Percentiles rank a stretch among this genome's conserved stretches.
phyloP scores from a whole-genome alignment of 2,113 vertebrate genomes.

The Cepphus grylle region DNA sequence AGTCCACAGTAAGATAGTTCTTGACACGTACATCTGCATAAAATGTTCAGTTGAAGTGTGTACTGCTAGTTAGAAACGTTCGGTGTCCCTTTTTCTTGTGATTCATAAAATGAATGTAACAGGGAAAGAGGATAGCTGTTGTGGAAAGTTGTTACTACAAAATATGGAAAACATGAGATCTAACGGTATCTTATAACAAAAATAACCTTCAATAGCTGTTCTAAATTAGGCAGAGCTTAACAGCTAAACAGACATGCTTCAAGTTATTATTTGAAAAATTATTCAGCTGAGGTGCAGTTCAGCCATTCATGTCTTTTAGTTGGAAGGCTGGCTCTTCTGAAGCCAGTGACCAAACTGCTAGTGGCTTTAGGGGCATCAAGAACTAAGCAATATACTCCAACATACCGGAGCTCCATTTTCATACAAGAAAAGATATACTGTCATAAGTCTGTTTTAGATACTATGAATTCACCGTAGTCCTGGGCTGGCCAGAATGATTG shows the following conservation, averaged over 20 bases:
- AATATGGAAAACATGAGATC: not conserved
- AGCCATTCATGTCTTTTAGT: not conserved
- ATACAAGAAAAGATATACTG: not conserved
- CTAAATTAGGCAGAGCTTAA: constrained; percentile 3
- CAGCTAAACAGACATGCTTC: not conserved
- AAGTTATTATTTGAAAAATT: not conserved
- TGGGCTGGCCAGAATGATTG: not conserved
- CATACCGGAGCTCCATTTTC: not conserved
- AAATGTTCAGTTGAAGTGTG: not conserved
- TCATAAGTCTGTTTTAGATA: not conserved
- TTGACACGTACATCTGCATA: not conserved
- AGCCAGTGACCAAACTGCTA: not conserved
- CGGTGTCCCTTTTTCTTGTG: not conserved
- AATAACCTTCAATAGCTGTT: not conserved
- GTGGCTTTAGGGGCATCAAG: not conserved
- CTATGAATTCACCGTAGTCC: not conserved
- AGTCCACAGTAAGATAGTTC: not conserved
- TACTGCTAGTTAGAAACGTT: not conserved
- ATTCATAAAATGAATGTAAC: not conserved
- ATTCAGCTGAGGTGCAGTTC: not conserved
- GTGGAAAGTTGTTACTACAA: not conserved
- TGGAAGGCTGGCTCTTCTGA: not conserved
- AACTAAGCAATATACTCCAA: not conserved
- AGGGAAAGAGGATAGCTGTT: not conserved
- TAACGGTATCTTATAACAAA: not conserved